These are phyloP conservation scores for Toxotes chatareus DNA, from an alignment of 2,113 vertebrate species.

Conservation along the genomic window DNA sequence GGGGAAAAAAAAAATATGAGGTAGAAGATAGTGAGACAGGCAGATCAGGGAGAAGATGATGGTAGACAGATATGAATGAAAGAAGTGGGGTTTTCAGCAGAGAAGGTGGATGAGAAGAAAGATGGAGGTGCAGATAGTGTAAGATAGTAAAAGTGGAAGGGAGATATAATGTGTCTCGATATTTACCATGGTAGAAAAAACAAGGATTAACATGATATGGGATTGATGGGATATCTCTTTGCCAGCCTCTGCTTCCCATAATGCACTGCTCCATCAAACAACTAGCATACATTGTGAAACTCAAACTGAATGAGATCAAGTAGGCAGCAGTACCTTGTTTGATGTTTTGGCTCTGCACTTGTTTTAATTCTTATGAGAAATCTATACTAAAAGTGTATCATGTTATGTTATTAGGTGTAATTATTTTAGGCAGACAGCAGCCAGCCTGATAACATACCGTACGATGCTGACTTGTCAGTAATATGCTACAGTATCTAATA, in stretches of 20 bases:
- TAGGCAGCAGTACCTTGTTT: conserved; percentile 16
- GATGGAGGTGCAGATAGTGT: not conserved
- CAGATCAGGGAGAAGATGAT: not conserved
- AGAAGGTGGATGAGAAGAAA: not conserved
- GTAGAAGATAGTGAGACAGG: not conserved
- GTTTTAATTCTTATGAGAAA: not conserved
- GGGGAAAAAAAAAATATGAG: not conserved
- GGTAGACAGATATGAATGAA: not conserved
- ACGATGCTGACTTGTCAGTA: not conserved
- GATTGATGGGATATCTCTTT: not conserved
- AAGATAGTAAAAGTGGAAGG: not conserved
- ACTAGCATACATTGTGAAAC: not conserved
- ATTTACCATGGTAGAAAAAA: not conserved
- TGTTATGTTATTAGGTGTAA: not conserved
- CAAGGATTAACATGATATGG: not conserved
- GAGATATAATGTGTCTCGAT: not conserved
- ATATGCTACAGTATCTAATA: not conserved
- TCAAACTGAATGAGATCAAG: not conserved
- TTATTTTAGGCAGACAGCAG: not conserved
- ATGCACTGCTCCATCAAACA: conserved; percentile 8
- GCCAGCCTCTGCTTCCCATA: conserved; percentile 4
- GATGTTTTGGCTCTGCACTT: conserved; percentile 8
- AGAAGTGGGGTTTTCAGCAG: not conserved
- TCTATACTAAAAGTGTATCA: not conserved
- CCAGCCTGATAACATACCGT: not conserved